These are phyloP conservation scores for Toxotes lorentzi DNA, from an alignment of 2,797 vertebrate genomes.

Conservation along the genomic window DNA sequence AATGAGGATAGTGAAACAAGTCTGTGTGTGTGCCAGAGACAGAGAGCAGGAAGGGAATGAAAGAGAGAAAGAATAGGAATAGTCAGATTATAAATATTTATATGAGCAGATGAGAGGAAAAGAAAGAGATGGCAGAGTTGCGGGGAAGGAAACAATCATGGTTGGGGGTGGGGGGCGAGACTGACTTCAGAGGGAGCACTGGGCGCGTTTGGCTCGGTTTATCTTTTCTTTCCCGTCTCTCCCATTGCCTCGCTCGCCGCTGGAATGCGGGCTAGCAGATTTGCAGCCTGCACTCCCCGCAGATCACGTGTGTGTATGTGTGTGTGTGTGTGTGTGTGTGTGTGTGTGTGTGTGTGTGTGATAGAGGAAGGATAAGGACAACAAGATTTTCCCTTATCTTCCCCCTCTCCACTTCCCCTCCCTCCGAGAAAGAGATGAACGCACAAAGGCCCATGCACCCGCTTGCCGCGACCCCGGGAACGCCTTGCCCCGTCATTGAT, in stretches of 20 bases:
- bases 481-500: background rate
- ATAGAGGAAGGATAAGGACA: slow-evolving; percentile 45
- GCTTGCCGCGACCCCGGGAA: background rate
- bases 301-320: slow-evolving; percentile 43
- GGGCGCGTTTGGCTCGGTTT: slow-evolving; percentile 69
- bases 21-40: slow-evolving; percentile 31
- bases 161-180: slow-evolving; percentile 43
- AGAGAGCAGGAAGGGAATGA: slow-evolving; percentile 39
- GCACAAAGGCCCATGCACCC: slow-evolving; percentile 44
- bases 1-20: no score
- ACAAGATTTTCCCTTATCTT: slow-evolving; percentile 54
- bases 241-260: slow-evolving; percentile 62
- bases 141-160: slow-evolving; percentile 52
- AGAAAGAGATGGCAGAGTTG: slow-evolving; percentile 56
- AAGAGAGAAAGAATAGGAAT: slow-evolving; percentile 58
- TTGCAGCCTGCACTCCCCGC: slow-evolving; percentile 67
- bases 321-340: slow-evolving; percentile 30
- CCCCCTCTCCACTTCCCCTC: slow-evolving; percentile 31
- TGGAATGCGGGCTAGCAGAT: slow-evolving; percentile 67
- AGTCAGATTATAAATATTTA: slow-evolving; percentile 84
- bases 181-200: slow-evolving; percentile 71
- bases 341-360: slow-evolving; percentile 5
- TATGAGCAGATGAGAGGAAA: slow-evolving; percentile 56
- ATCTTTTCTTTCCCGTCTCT: slow-evolving; percentile 70
- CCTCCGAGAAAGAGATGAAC: slow-evolving; percentile 21